A percentile compares a stretch with the other conserved stretches of the same genome.
phyloP scores from a whole-genome alignment of 2,888 invertebrate species.

The Pristionchus maxplancki region DNA sequence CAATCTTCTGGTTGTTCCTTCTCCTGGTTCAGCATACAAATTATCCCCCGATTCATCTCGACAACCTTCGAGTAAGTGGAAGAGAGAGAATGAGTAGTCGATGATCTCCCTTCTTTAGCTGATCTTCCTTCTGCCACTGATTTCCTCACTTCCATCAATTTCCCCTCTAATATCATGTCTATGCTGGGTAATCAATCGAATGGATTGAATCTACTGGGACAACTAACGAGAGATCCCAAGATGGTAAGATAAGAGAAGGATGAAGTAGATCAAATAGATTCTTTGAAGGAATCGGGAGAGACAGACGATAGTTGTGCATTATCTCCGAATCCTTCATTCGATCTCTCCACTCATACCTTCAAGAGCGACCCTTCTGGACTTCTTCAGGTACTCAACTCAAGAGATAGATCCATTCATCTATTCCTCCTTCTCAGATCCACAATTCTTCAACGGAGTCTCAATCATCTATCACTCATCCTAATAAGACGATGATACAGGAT shows the following conservation, averaged over 20 bases:
- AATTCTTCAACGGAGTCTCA: slow-evolving; percentile 40
- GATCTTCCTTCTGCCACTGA: slow-evolving; percentile 28
- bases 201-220: slow-evolving; percentile 34
- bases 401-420: not conserved
- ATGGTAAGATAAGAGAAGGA: not conserved
- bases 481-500: slow-evolving; percentile 46
- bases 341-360: slow-evolving; percentile 29
- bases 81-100: too few relatives aligned
- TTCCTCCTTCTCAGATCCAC: not conserved
- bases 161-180: slow-evolving; percentile 23
- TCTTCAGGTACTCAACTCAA: not conserved
- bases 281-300: slow-evolving; percentile 21
- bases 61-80: slow-evolving; percentile 28
- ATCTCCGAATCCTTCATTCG: slow-evolving; percentile 43
- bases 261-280: not conserved
- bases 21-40: slow-evolving; percentile 56
- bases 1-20: slow-evolving; percentile 65
- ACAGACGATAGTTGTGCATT: slow-evolving; percentile 23
- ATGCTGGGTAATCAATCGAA: slow-evolving; percentile 21
- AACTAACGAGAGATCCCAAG: slow-evolving; percentile 25
- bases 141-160: not conserved
- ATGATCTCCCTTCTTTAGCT: not conserved
- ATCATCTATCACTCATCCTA: slow-evolving; percentile 13
- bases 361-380: slow-evolving; percentile 4
- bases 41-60: slow-evolving; percentile 43